Evolutionary conservation across 30 jellyfish, hydroid and myxozoan species (phyloP).

Genomic region (Morbakka virulenta): DNA sequence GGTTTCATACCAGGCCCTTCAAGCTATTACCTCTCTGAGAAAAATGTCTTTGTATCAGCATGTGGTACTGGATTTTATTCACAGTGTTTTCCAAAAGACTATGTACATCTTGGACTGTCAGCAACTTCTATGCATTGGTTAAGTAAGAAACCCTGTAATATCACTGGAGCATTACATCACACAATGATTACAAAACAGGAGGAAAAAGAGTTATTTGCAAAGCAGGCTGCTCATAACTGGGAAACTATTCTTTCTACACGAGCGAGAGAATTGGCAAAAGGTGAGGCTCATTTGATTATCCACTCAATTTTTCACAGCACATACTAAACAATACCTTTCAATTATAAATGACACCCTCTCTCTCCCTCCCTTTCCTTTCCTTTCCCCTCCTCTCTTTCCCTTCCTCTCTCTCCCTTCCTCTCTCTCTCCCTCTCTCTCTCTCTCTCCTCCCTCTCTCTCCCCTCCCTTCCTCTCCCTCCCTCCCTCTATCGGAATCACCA

Average conservation of each 20-base stretch:
- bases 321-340: too few relatives aligned
- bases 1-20: slow-evolving; percentile 59
- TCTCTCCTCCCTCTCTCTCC: too few relatives aligned
- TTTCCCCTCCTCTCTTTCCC: too few relatives aligned
- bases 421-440: too few relatives aligned
- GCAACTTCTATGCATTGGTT: slow-evolving; percentile 74
- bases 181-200: slow-evolving; percentile 22
- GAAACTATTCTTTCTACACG: slow-evolving; percentile 42
- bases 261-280: slow-evolving; percentile 59
- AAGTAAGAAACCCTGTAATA: slow-evolving; percentile 50
- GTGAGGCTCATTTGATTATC: too few relatives aligned
- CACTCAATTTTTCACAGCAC: too few relatives aligned
- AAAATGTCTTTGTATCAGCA: slow-evolving; percentile 43
- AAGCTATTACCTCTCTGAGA: slow-evolving; percentile 9
- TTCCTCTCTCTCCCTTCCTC: too few relatives aligned
- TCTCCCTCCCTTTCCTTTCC: too few relatives aligned
- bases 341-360: too few relatives aligned
- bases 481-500: too few relatives aligned
- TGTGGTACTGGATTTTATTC: slow-evolving; percentile 58
- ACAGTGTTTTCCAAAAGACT: slow-evolving; percentile 62
- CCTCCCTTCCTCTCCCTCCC: too few relatives aligned
- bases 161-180: slow-evolving; percentile 49
- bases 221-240: slow-evolving; percentile 77
- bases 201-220: slow-evolving; percentile 18
- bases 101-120: slow-evolving; percentile 57